phyloP scores from a whole-genome alignment of 2,113 vertebrate genomes.

The Aramus guarauna region DNA sequence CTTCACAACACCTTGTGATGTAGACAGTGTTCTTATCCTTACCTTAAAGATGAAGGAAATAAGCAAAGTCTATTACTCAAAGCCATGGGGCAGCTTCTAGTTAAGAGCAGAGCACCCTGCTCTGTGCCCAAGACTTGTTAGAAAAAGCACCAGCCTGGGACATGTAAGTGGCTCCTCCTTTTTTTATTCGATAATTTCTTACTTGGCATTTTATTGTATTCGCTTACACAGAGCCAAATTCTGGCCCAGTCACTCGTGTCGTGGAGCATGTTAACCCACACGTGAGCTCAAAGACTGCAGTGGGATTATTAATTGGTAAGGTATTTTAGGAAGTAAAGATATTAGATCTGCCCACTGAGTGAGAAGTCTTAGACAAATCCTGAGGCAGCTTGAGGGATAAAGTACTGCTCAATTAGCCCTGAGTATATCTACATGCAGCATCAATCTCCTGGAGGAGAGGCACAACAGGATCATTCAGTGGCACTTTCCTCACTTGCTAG shows the following conservation, averaged over 20 bases:
- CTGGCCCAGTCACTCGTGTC: not conserved
- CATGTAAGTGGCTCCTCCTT: not conserved
- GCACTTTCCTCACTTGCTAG: not conserved
- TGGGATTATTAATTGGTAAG: slow-evolving; percentile 54
- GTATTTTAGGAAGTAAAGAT: slow-evolving; percentile 67
- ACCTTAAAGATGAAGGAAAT: not conserved
- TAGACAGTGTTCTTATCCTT: not conserved
- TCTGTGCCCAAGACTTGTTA: not conserved
- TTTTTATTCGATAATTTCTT: not conserved
- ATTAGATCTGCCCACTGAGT: slow-evolving; percentile 54
- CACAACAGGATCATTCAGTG: not conserved
- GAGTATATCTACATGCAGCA: not conserved
- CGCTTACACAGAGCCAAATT: not conserved
- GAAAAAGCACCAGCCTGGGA: not conserved
- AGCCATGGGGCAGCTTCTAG: not conserved
- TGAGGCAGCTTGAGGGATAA: slow-evolving; percentile 56
- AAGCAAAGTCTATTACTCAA: not conserved
- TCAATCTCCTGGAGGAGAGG: not conserved
- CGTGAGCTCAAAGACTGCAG: not conserved
- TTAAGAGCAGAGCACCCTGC: not conserved
- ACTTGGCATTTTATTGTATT: not conserved
- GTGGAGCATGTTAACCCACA: slow-evolving; percentile 2
- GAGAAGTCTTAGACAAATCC: slow-evolving; percentile 65
- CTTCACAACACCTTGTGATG: not conserved
- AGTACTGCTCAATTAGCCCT: slow-evolving; percentile 40